A percentile compares a stretch with the other conserved stretches of the same genome.
phyloP scores from a whole-genome alignment of 2,113 vertebrate species.

The pig (Sus scrofa) region DNA sequence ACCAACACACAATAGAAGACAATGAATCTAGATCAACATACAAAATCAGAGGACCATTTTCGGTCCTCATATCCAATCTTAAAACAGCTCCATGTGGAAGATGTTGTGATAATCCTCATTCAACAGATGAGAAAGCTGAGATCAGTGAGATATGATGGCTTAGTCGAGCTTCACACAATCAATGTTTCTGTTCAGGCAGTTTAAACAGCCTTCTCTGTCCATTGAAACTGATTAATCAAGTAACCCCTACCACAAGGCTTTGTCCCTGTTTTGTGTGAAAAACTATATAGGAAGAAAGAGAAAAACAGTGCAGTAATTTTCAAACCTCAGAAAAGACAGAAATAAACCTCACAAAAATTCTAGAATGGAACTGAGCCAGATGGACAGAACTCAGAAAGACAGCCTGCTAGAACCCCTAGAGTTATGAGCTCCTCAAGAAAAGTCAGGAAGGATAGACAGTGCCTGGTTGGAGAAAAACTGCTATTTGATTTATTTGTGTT shows the following conservation, averaged over 20 bases:
- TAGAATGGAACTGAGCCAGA: neutral
- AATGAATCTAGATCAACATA: neutral
- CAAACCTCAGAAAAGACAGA: neutral
- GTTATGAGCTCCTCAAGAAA: neutral
- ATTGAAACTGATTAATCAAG: neutral
- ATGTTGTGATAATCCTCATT: neutral
- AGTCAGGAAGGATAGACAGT: neutral
- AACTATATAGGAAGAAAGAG: neutral
- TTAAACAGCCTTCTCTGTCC: neutral
- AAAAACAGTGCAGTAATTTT: neutral
- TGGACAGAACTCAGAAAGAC: neutral
- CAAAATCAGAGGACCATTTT: neutral
- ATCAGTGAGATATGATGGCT: neutral
- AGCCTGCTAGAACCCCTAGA: neutral
- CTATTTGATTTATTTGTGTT: conserved; percentile 16
- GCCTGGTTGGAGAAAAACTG: neutral
- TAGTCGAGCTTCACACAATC: neutral
- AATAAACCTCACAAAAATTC: conserved; percentile 8
- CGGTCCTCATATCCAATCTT: neutral
- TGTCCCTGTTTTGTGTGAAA: neutral
- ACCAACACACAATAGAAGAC: neutral
- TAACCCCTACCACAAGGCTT: neutral
- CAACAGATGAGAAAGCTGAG: conserved; percentile 25
- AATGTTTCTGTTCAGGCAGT: neutral
- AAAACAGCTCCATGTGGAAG: neutral